These are phyloP conservation scores for Cydia strobilella DNA, from an alignment of 1,140 invertebrate species.

Conservation along the genomic window DNA sequence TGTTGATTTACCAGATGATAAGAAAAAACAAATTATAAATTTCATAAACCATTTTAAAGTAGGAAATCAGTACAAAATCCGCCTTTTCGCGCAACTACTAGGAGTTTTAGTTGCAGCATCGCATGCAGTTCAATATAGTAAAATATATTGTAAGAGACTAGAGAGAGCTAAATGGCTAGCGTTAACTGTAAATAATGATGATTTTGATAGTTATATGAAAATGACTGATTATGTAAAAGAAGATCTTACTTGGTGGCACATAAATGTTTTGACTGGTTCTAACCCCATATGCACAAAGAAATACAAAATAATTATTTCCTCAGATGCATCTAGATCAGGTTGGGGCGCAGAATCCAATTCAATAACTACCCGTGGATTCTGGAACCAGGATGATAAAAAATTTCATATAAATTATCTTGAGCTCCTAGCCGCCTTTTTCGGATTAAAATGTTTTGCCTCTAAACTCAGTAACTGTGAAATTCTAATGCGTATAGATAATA, in stretches of 20 bases:
- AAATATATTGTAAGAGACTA: conserved; percentile 17
- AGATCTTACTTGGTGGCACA: conserved; percentile 32
- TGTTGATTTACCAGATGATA: conserved; percentile 23
- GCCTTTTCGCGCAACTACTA: conserved; percentile 19
- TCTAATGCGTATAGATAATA: conserved; percentile 48
- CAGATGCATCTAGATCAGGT: conserved; percentile 37
- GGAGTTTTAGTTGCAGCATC: conserved; percentile 22
- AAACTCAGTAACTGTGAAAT: conserved; percentile 42
- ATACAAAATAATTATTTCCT: conserved; percentile 32
- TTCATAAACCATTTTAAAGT: conserved; percentile 26
- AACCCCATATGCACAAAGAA: conserved; percentile 4
- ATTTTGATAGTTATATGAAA: conserved; percentile 14
- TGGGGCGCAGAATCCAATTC: conserved; percentile 45
- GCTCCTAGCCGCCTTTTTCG: conserved; percentile 46
- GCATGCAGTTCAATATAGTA: conserved; percentile 10
- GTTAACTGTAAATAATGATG: conserved; percentile 27
- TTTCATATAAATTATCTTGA: conserved; percentile 42
- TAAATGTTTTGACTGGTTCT: conserved; percentile 15
- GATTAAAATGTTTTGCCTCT: conserved; percentile 50
- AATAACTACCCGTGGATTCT: conserved; percentile 41
- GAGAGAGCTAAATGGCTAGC: conserved; percentile 19
- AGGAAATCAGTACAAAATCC: conserved; percentile 27
- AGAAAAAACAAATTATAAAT: conserved; percentile 22
- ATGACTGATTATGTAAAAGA: conserved; percentile 5
- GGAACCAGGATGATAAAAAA: conserved; percentile 40